These are phyloP conservation scores for Bucorvus abyssinicus DNA, from an alignment of 2,797 vertebrate species.

Conservation along the genomic window DNA sequence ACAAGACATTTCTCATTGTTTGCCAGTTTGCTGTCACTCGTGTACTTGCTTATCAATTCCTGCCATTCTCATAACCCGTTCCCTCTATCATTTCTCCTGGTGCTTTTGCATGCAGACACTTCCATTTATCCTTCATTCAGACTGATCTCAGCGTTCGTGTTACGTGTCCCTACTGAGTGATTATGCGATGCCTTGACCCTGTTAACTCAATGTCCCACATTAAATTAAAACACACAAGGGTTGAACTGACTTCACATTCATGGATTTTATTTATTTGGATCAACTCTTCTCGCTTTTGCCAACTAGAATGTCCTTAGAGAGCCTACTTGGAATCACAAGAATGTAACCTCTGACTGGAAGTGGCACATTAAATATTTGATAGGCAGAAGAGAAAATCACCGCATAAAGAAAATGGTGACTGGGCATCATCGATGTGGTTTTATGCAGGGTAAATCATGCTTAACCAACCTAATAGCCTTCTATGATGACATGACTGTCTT, in stretches of 20 bases:
- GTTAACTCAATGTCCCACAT: background rate
- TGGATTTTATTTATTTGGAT: background rate
- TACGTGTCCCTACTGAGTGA: background rate
- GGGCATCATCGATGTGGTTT: background rate
- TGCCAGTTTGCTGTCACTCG: background rate
- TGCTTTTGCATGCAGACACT: background rate
- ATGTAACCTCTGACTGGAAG: background rate
- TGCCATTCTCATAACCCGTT: accelerated
- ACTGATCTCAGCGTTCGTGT: background rate
- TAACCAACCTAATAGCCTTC: background rate
- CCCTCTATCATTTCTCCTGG: background rate
- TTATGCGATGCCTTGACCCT: background rate
- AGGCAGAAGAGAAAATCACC: background rate
- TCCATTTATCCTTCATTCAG: background rate
- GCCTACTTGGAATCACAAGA: background rate
- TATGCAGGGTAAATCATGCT: background rate
- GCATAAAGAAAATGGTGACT: background rate
- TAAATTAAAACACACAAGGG: background rate
- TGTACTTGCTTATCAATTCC: background rate
- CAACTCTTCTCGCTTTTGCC: background rate
- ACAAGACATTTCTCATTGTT: background rate
- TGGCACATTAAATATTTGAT: background rate
- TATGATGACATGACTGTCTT: background rate
- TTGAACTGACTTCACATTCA: background rate
- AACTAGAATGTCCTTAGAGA: background rate